phyloP scores from a whole-genome alignment of 2,113 vertebrate species.

The Rhynchomys soricoides region DNA sequence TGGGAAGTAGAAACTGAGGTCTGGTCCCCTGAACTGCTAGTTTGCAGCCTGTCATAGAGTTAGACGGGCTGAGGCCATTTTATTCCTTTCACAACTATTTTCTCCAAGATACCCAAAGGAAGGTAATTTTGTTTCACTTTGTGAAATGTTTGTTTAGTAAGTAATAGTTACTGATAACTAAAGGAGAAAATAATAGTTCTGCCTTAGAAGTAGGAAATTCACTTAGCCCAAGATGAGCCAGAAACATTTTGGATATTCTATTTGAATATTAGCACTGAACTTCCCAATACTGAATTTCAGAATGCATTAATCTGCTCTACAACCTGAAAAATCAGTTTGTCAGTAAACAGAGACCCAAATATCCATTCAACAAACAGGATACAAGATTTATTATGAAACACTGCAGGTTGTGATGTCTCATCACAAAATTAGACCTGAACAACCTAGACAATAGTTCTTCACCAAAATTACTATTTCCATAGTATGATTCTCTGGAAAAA shows the following conservation, averaged over 20 bases:
- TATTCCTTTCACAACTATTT: background rate
- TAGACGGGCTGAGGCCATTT: too few species aligned
- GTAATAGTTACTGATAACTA: background rate
- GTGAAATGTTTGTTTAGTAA: background rate
- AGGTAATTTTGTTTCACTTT: background rate
- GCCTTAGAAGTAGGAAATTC: background rate
- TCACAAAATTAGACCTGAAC: background rate
- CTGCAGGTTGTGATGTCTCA: background rate
- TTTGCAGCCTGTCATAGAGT: too few species aligned
- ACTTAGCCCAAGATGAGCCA: background rate
- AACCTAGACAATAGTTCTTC: background rate
- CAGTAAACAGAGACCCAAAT: background rate
- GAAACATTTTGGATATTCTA: background rate
- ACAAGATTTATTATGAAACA: background rate
- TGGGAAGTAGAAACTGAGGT: too few species aligned
- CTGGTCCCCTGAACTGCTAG: too few species aligned
- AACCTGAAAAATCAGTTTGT: background rate
- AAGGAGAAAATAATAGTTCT: background rate
- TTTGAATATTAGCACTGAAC: background rate
- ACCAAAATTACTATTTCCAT: background rate
- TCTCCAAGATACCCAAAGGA: background rate
- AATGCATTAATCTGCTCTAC: background rate
- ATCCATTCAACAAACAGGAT: background rate
- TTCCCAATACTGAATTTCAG: background rate
- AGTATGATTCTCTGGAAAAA: background rate